These are phyloP conservation scores for Cyanoramphus novaezelandiae DNA, from an alignment of 2,113 vertebrate genomes.

Conservation along the genomic window DNA sequence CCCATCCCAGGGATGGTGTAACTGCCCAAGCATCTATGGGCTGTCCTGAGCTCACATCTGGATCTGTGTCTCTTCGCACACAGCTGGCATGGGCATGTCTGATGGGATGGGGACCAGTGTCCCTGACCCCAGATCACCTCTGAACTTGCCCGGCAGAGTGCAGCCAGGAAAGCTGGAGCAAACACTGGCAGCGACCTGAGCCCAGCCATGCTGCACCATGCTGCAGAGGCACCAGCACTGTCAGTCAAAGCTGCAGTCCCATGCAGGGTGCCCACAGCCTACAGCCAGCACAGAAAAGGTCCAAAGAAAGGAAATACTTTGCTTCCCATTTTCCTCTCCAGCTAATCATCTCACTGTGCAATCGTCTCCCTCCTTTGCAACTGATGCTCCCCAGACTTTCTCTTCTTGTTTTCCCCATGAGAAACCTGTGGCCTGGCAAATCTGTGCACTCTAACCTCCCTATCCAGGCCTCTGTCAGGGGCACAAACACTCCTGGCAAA, in stretches of 20 bases:
- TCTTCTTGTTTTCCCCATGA: accelerated
- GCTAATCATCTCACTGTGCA: accelerated
- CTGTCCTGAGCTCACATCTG: background rate
- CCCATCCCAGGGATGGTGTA: accelerated
- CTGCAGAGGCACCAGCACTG: background rate
- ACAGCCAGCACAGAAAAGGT: background rate
- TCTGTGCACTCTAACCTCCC: background rate
- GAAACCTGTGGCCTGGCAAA: accelerated
- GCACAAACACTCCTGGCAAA: background rate
- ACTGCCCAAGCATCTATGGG: accelerated
- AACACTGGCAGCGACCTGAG: background rate
- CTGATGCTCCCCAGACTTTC: background rate
- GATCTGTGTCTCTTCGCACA: background rate
- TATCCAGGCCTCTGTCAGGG: accelerated
- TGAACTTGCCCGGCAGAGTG: background rate
- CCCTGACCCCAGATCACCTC: background rate
- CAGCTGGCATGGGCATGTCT: background rate
- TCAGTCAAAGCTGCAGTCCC: background rate
- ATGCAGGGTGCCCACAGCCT: background rate
- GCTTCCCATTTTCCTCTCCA: background rate
- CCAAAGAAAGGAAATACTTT: background rate
- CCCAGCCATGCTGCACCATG: background rate
- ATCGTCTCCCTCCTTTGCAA: background rate
- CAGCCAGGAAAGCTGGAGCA: background rate
- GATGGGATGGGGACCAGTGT: background rate